These are phyloP conservation scores for Corythornis madagascariensis DNA, from an alignment of 2,113 vertebrate genomes.

Conservation along the genomic window DNA sequence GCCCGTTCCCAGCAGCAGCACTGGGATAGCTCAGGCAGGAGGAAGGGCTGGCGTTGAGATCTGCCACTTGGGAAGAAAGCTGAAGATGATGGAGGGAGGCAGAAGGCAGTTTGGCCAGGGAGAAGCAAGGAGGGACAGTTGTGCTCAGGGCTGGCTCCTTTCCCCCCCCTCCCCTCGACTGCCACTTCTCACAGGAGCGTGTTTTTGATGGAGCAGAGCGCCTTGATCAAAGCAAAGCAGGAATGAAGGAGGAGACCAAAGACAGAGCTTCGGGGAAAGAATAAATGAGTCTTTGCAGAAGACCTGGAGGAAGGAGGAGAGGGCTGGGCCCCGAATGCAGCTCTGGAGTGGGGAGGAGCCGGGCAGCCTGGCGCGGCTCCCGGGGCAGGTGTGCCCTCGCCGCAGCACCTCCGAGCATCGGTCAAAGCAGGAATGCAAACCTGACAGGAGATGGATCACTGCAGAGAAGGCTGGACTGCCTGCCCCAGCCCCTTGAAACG, in stretches of 20 bases:
- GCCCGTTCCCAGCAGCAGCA: background rate
- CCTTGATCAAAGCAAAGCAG: constrained; percentile 24
- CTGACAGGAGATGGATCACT: constrained; percentile 54
- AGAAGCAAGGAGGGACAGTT: background rate
- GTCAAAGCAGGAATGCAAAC: constrained; percentile 39
- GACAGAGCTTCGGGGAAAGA: constrained; percentile 46
- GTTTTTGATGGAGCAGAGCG: constrained; percentile 21
- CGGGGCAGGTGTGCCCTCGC: constrained; percentile 13
- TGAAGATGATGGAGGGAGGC: background rate
- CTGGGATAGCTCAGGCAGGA: background rate
- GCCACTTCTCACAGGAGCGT: background rate
- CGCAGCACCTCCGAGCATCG: background rate
- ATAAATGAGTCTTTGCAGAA: constrained; percentile 46
- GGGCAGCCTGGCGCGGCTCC: background rate
- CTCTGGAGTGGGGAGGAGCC: background rate
- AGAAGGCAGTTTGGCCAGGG: background rate
- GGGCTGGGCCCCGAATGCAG: background rate
- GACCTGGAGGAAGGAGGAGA: constrained; percentile 7
- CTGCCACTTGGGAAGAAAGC: background rate
- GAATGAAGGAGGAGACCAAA: constrained; percentile 51
- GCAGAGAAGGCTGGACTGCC: constrained; percentile 1
- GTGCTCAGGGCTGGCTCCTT: constrained; percentile 4
- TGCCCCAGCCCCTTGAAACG: background rate
- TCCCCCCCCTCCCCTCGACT: background rate
- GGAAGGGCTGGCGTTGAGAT: background rate